Percentiles rank a stretch among this genome's conserved stretches.
Evolutionary conservation across 2,888 invertebrate species (phyloP).

Genomic region (Rhagonycha lutea): DNA sequence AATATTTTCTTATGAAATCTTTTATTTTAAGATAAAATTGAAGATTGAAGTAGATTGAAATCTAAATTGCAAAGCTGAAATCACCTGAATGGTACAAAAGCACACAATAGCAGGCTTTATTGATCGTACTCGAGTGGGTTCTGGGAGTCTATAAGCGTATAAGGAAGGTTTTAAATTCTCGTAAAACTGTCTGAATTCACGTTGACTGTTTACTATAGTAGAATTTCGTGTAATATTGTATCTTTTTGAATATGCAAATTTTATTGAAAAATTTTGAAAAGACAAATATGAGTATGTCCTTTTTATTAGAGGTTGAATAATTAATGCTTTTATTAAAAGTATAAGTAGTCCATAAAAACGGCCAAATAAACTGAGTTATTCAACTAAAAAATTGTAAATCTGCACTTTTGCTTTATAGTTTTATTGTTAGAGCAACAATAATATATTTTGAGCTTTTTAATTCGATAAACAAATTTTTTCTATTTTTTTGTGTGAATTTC

Average conservation of each 20-base stretch:
- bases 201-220: constrained; percentile 34
- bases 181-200: constrained; percentile 45
- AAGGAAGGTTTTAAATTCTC: constrained; percentile 48
- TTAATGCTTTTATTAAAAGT: neutral
- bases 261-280: neutral
- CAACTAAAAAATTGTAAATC: neutral
- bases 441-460: neutral
- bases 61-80: constrained; percentile 30
- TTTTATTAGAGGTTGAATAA: neutral
- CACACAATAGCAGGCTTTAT: constrained; percentile 41
- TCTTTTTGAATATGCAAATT: constrained; percentile 15
- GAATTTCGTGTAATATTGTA: constrained; percentile 40
- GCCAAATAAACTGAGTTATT: neutral
- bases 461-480: neutral
- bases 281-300: neutral
- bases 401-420: neutral
- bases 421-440: neutral
- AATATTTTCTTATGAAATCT: constrained; percentile 25
- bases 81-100: constrained; percentile 40
- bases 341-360: neutral
- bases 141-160: constrained; percentile 45
- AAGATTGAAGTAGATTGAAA: constrained; percentile 29
- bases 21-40: constrained; percentile 31
- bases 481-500: neutral
- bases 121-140: constrained; percentile 46